These are phyloP conservation scores for Campaea margaritaria DNA, from an alignment of 2,888 invertebrate species.

Conservation along the genomic window DNA sequence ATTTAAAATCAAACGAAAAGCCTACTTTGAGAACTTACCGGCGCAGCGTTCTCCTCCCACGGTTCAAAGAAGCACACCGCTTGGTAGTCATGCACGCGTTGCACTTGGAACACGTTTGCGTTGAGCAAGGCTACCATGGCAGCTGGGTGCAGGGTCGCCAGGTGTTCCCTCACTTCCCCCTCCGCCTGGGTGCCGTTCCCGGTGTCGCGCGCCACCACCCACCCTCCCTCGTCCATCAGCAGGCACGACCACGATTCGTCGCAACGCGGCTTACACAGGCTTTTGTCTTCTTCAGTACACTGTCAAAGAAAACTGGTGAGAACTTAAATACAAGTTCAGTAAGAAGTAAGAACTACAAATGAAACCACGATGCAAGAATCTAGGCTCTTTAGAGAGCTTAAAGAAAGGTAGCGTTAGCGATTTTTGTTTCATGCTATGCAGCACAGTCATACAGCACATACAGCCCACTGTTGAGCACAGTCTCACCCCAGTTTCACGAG, in stretches of 20 bases:
- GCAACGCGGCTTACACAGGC: constrained; percentile 62
- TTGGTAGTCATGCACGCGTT: constrained; percentile 78
- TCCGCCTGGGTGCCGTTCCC: constrained; percentile 42
- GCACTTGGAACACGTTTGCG: constrained; percentile 65
- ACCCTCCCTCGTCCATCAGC: constrained; percentile 75
- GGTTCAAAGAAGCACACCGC: constrained; percentile 74
- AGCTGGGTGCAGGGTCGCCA: constrained; percentile 63
- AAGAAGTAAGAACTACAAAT: too few relatives aligned
- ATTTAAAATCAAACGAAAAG: too few relatives aligned
- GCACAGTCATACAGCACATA: too few relatives aligned
- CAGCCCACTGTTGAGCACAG: too few relatives aligned
- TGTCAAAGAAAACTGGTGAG: constrained; percentile 30
- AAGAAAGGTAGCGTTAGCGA: too few relatives aligned
- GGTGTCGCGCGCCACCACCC: constrained; percentile 68
- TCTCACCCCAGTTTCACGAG: too few relatives aligned
- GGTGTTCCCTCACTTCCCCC: constrained; percentile 61
- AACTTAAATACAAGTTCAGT: background rate
- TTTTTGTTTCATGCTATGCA: too few relatives aligned
- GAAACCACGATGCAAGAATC: too few relatives aligned
- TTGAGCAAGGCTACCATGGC: constrained; percentile 70
- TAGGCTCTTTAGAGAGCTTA: too few relatives aligned
- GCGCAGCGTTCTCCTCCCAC: constrained; percentile 51
- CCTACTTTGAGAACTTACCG: constrained; percentile 47
- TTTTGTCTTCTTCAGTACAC: constrained; percentile 65
- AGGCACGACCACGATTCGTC: constrained; percentile 75